phyloP scores from a whole-genome alignment of 2,797 vertebrate genomes.

The Lacerta bilineata region DNA sequence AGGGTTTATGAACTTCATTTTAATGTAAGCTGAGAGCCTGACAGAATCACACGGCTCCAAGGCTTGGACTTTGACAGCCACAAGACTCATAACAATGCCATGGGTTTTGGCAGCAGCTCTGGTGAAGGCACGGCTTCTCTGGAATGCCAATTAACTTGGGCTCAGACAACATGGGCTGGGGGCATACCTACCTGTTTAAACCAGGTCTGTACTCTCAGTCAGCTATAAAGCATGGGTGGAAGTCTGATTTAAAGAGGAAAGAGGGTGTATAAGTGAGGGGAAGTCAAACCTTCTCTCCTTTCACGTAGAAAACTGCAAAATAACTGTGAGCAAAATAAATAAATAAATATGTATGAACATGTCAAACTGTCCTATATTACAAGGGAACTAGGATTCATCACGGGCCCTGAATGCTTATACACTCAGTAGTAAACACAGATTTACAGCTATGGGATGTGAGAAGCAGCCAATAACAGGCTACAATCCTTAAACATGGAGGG shows the following conservation, averaged over 20 bases:
- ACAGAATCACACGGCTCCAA: neutral
- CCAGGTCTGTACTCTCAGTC: neutral
- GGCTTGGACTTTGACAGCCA: neutral
- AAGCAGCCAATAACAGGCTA: no score
- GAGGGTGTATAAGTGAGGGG: neutral
- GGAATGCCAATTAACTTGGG: neutral
- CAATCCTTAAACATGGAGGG: no score
- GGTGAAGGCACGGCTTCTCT: neutral
- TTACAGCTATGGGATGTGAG: no score
- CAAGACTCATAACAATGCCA: neutral
- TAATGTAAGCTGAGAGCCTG: conserved; percentile 4
- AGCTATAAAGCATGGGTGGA: neutral
- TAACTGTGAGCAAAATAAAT: no score
- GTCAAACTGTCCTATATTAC: no score
- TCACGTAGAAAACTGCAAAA: neutral
- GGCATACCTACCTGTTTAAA: neutral
- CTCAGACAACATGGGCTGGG: neutral
- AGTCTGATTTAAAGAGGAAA: neutral
- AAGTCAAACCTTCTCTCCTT: neutral
- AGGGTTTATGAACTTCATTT: conserved; percentile 13
- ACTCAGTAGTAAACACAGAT: no score
- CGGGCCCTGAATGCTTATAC: no score
- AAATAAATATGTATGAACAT: no score
- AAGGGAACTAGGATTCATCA: no score
- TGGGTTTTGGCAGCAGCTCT: neutral